Percentiles rank a stretch among this genome's conserved stretches.
phyloP scores from a whole-genome alignment of 2,113 vertebrate species.

The Fregetta grallaria region DNA sequence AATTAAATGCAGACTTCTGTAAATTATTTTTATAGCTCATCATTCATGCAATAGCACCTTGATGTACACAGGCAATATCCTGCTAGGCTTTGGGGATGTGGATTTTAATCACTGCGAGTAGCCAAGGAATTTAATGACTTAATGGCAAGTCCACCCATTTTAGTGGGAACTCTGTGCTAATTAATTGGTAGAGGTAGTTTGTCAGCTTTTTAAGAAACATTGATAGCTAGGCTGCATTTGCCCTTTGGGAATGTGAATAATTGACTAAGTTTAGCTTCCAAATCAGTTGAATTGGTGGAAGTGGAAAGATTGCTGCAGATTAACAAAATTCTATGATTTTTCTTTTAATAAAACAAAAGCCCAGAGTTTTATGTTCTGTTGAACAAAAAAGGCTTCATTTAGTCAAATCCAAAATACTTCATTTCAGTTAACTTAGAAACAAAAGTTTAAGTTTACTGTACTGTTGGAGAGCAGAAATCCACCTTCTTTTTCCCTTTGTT shows the following conservation, averaged over 20 bases:
- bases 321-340: not conserved
- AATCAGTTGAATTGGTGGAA: not conserved
- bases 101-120: conserved; percentile 30
- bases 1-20: conserved; percentile 18
- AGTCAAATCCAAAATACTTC: not conserved
- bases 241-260: not conserved
- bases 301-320: not conserved
- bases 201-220: conserved; percentile 22
- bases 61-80: not conserved
- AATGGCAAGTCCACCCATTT: conserved; percentile 7
- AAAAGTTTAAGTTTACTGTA: not conserved
- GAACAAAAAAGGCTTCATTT: not conserved
- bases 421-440: not conserved
- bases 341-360: not conserved
- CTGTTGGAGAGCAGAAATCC: not conserved
- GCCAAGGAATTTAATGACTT: conserved; percentile 43
- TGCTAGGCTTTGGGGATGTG: not conserved
- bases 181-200: conserved; percentile 21
- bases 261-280: conserved; percentile 1
- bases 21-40: conserved; percentile 48
- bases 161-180: conserved; percentile 18
- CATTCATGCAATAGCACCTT: conserved; percentile 9
- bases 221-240: not conserved
- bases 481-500: not conserved
- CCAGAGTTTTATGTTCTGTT: not conserved